These are phyloP conservation scores for Andinoacara biseriatus DNA, from an alignment of 2,113 vertebrate genomes.

Conservation along the genomic window DNA sequence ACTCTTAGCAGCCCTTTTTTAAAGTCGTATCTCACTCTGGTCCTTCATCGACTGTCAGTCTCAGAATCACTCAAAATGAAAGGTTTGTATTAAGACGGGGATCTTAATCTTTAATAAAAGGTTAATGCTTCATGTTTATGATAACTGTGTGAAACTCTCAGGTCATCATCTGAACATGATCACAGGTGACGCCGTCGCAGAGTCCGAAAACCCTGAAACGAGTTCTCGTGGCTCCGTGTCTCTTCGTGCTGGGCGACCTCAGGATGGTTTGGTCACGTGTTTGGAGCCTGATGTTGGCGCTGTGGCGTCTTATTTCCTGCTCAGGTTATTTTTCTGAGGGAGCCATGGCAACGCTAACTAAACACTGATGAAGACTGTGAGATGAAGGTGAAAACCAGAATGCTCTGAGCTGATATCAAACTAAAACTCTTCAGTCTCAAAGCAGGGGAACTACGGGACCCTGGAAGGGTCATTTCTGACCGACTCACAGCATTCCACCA, in stretches of 20 bases:
- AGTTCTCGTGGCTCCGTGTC: neutral
- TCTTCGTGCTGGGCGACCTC: neutral
- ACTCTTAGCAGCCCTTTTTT: slow-evolving; percentile 51
- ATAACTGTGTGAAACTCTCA: neutral
- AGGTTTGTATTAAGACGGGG: neutral
- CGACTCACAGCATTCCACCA: neutral
- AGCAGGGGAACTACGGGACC: neutral
- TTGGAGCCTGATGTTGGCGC: neutral
- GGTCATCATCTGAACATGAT: neutral
- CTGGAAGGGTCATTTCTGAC: neutral
- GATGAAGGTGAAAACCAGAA: neutral
- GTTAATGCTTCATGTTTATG: neutral
- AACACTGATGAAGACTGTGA: neutral
- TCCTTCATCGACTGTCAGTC: neutral
- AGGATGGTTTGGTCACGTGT: too few relatives aligned
- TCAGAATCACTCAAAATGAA: neutral
- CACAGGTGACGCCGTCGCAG: accelerated
- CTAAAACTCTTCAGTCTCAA: neutral
- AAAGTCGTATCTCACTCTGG: slow-evolving; percentile 22
- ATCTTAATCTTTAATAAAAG: neutral
- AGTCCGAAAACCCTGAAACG: neutral
- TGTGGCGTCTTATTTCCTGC: neutral
- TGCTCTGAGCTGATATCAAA: neutral
- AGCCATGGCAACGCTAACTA: neutral
- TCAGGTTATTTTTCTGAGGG: neutral